Evolutionary conservation across 2,797 vertebrate genomes (phyloP).

Genomic region (Nyctalus aviator): DNA sequence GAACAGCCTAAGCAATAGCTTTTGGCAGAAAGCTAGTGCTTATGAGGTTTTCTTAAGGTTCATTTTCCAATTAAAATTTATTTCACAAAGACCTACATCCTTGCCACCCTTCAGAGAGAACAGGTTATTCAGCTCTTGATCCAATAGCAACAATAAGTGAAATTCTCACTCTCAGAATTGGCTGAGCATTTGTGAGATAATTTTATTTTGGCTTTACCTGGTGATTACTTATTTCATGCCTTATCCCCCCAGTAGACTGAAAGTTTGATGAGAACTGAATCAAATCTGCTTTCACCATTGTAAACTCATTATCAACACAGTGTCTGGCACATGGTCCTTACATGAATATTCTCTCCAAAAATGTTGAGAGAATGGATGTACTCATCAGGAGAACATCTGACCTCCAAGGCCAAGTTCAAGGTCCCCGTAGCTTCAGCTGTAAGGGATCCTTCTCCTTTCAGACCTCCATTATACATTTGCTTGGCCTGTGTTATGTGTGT

Average conservation of each 20-base stretch:
- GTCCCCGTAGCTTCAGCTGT: background rate
- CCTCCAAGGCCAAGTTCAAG: background rate
- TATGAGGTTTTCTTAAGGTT: slow-evolving; percentile 30
- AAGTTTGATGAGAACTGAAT: background rate
- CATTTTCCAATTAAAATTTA: slow-evolving; percentile 51
- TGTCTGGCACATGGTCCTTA: background rate
- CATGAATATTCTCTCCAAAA: background rate
- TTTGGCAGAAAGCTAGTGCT: slow-evolving; percentile 5
- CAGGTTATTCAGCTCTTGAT: background rate
- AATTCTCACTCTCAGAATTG: background rate
- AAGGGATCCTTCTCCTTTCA: background rate
- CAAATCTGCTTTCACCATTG: background rate
- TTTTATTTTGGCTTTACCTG: slow-evolving; percentile 22
- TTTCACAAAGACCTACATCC: slow-evolving; percentile 32
- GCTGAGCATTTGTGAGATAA: background rate
- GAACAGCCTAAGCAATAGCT: slow-evolving; percentile 14
- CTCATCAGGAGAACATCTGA: background rate
- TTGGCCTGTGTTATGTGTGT: background rate
- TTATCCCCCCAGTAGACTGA: background rate
- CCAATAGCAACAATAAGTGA: background rate
- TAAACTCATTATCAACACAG: background rate
- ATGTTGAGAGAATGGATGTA: slow-evolving; percentile 20
- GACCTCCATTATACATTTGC: background rate
- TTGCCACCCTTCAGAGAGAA: background rate
- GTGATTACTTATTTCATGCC: background rate